Conservation (phyloP, 2,797 vertebrate genomes). For the Lerista edwardsae region DNA sequence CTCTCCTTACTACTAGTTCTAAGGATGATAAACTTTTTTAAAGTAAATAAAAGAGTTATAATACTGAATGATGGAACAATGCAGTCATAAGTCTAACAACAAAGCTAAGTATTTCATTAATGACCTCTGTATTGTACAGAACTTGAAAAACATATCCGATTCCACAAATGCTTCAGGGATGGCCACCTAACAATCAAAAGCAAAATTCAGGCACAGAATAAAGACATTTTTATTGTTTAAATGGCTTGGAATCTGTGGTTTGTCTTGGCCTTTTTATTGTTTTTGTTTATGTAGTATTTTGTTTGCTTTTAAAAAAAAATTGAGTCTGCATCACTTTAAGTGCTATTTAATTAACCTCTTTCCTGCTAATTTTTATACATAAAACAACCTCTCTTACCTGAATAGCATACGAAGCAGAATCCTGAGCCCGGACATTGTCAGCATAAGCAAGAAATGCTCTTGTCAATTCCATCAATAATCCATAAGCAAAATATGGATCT, state of each 20-base stretch:
- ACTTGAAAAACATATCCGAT: background rate
- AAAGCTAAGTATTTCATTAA: too few species aligned
- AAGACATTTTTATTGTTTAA: background rate
- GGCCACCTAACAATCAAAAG: background rate
- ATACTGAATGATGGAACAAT: too few species aligned
- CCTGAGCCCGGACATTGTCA: conserved; percentile 95
- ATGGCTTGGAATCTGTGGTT: background rate
- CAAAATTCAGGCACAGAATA: background rate
- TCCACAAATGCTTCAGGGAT: background rate
- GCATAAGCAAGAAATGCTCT: conserved; percentile 96
- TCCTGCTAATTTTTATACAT: conserved; percentile 19
- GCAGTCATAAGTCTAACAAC: too few species aligned
- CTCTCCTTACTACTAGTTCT: background rate
- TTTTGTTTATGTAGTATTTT: background rate
- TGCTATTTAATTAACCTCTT: background rate
- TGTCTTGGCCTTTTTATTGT: background rate
- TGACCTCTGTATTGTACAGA: background rate
- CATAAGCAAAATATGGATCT: conserved; percentile 90
- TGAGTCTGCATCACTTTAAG: too few species aligned
- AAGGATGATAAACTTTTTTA: too few species aligned
- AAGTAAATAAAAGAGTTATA: too few species aligned
- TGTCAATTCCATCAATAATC: conserved; percentile 91
- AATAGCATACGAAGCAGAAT: conserved; percentile 96
- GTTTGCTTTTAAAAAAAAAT: too few species aligned
- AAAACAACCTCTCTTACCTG: conserved; percentile 80